A percentile compares a stretch with the other conserved stretches of the same genome.
phyloP scores from a whole-genome alignment of 2,888 invertebrate species.

The Plemyria rubiginata region DNA sequence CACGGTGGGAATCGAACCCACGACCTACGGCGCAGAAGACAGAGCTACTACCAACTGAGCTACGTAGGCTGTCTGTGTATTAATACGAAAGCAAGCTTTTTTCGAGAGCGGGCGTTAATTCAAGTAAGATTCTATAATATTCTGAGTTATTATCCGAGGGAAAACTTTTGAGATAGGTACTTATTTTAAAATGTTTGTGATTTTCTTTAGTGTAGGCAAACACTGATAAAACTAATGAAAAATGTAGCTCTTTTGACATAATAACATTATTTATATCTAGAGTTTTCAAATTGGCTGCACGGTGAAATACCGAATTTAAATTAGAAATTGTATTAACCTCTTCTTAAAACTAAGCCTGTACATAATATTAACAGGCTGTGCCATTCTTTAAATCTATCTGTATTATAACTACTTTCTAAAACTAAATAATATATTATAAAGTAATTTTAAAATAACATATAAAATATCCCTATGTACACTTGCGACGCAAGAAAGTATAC shows the following conservation, averaged over 20 bases:
- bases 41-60: too few species aligned
- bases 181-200: too few species aligned
- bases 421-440: conserved; percentile 44
- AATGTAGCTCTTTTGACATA: conserved; percentile 22
- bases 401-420: conserved; percentile 56
- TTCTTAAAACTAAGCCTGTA: conserved; percentile 37
- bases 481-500: conserved; percentile 39
- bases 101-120: too few species aligned
- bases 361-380: conserved; percentile 61
- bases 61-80: too few species aligned
- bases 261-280: conserved; percentile 44
- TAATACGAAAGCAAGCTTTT: too few species aligned
- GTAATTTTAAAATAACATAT: conserved; percentile 39
- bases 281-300: conserved; percentile 63
- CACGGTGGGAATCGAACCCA: too few species aligned
- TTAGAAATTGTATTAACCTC: conserved; percentile 36
- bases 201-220: too few species aligned
- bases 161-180: too few species aligned
- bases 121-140: neutral
- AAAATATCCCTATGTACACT: conserved; percentile 40
- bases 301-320: conserved; percentile 75
- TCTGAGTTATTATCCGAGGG: neutral
- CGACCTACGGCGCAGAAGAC: too few species aligned
- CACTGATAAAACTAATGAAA: too few species aligned
- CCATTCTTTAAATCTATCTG: conserved; percentile 65